Conservation (phyloP, 1,140 invertebrate species). For the Procambarus virginalis region DNA sequence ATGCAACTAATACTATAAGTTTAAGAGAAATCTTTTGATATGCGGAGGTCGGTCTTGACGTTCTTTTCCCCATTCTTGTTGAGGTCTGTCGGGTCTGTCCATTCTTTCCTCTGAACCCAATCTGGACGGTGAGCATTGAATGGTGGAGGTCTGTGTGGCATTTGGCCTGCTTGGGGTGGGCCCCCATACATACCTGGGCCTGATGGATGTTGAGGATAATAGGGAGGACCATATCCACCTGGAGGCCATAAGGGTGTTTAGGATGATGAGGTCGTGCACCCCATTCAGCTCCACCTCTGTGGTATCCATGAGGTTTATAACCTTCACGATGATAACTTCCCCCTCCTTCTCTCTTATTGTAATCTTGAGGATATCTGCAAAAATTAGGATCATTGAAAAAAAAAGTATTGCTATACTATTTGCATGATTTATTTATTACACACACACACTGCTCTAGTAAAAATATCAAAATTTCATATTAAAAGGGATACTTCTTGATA, state of each 20-base stretch:
- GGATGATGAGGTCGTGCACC: conserved; percentile 41
- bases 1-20: background rate
- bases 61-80: conserved; percentile 55
- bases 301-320: conserved; percentile 62
- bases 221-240: conserved; percentile 8
- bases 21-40: conserved; percentile 47
- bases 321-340: conserved; percentile 56
- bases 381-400: background rate
- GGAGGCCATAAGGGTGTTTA: conserved; percentile 28
- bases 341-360: conserved; percentile 46
- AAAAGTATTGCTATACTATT: background rate
- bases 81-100: conserved; percentile 32
- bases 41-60: conserved; percentile 38
- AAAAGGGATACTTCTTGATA: too few species aligned
- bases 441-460: too few species aligned
- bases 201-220: conserved; percentile 31
- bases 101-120: conserved; percentile 50
- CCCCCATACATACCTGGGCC: conserved; percentile 43
- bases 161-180: conserved; percentile 19
- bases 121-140: conserved; percentile 44
- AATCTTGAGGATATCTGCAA: conserved; percentile 62
- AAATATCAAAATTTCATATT: too few species aligned
- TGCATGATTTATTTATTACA: too few species aligned
- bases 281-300: conserved; percentile 54
- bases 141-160: conserved; percentile 46